Conservation (phyloP, 1,140 invertebrate species). For the Triops cancriformis region DNA sequence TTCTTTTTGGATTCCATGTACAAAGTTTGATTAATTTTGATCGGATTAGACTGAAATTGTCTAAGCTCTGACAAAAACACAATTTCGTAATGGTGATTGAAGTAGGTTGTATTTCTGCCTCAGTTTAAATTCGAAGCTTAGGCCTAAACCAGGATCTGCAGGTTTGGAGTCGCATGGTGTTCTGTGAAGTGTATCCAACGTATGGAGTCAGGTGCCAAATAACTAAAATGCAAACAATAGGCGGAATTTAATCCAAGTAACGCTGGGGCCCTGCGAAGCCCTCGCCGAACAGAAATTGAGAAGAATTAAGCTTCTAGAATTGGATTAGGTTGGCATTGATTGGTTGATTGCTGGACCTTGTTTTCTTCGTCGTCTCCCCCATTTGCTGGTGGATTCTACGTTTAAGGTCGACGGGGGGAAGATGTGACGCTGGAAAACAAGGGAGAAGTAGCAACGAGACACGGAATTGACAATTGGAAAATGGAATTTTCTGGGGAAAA, state of each 20-base stretch:
- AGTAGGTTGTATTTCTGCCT: too few relatives aligned
- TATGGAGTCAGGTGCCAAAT: too few relatives aligned
- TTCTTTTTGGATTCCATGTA: too few relatives aligned
- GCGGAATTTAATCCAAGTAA: neutral
- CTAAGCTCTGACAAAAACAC: too few relatives aligned
- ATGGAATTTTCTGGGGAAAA: neutral
- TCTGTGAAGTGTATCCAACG: too few relatives aligned
- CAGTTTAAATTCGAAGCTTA: too few relatives aligned
- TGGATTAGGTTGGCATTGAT: slow-evolving; percentile 9
- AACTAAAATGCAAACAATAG: neutral
- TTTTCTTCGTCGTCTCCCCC: neutral
- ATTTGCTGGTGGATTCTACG: neutral
- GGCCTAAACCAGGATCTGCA: too few relatives aligned
- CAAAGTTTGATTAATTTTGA: too few relatives aligned
- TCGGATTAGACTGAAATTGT: too few relatives aligned
- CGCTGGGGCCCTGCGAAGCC: neutral
- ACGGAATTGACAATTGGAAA: slow-evolving; percentile 14
- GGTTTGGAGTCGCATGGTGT: too few relatives aligned
- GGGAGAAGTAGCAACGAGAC: neutral
- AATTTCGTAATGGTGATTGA: too few relatives aligned
- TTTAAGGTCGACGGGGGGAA: neutral
- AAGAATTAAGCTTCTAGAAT: neutral
- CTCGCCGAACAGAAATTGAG: neutral
- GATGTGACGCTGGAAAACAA: neutral
- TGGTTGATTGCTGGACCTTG: neutral